These are phyloP conservation scores for Hylomyscus alleni DNA, from an alignment of 2,797 vertebrate genomes.

Conservation along the genomic window DNA sequence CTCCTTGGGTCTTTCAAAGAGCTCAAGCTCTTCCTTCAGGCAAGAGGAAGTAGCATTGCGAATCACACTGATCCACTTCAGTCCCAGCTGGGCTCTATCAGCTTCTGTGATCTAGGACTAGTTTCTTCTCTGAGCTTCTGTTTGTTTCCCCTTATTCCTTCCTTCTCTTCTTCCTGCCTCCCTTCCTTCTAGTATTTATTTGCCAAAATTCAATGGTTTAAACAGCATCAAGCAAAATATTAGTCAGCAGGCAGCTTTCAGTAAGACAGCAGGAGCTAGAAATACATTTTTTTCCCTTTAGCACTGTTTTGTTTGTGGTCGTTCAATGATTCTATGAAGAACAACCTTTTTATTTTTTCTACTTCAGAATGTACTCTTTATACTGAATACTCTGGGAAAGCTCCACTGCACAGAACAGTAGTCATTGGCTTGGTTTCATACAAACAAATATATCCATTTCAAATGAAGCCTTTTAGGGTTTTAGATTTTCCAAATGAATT, in stretches of 20 bases:
- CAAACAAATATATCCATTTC: neutral
- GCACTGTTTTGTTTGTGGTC: neutral
- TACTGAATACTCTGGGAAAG: neutral
- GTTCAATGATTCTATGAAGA: neutral
- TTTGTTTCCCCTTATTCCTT: neutral
- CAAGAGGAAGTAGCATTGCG: neutral
- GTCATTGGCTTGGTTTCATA: neutral
- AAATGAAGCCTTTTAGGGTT: neutral
- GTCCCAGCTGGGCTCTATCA: neutral
- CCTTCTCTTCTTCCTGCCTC: neutral
- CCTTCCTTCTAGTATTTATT: neutral
- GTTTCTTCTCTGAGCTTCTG: neutral
- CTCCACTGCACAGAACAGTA: neutral
- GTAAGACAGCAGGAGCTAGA: conserved; percentile 43
- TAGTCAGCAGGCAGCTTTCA: neutral
- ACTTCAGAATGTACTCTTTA: conserved; percentile 28
- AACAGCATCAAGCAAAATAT: conserved; percentile 1
- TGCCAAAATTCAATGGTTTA: neutral
- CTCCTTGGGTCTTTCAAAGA: neutral
- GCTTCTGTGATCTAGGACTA: neutral
- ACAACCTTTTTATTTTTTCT: neutral
- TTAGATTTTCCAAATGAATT: conserved; percentile 2
- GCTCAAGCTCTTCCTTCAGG: neutral
- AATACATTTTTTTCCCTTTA: neutral
- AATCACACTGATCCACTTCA: neutral